phyloP scores from a whole-genome alignment of 2,888 invertebrate genomes.

The Anthoptus insignis region DNA sequence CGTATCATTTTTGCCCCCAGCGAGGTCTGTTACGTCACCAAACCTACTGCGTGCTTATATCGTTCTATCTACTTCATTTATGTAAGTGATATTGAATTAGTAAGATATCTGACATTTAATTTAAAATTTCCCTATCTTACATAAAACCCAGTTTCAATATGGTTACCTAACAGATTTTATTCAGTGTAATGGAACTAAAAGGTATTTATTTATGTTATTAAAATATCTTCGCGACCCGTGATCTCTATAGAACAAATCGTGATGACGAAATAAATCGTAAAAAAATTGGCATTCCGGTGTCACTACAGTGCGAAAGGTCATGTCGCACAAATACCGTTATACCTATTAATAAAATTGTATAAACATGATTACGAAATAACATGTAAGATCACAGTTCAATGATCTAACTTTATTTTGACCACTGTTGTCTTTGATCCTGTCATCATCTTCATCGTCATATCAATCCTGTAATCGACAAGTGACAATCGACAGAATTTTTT shows the following conservation, averaged over 20 bases:
- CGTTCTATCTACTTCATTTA: slow-evolving; percentile 3
- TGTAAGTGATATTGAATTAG: slow-evolving; percentile 7
- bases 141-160: background rate
- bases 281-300: slow-evolving; percentile 65
- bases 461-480: no score
- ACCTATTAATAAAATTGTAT: no score
- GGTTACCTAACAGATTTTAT: no score
- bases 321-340: no score
- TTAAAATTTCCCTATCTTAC: background rate
- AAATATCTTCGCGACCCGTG: background rate
- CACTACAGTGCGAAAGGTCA: slow-evolving; percentile 64
- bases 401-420: no score
- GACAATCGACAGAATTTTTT: no score
- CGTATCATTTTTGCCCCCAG: slow-evolving; percentile 3
- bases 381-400: no score
- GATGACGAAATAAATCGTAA: slow-evolving; percentile 71
- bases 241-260: slow-evolving; percentile 58
- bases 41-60: background rate
- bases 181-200: no score
- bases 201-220: background rate
- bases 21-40: background rate
- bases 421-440: no score
- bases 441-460: no score
- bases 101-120: slow-evolving; percentile 7
- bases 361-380: no score